Base-by-base conservation (phyloP, 2,797 vertebrate species). In the Podarcis lilfordi region DNA sequence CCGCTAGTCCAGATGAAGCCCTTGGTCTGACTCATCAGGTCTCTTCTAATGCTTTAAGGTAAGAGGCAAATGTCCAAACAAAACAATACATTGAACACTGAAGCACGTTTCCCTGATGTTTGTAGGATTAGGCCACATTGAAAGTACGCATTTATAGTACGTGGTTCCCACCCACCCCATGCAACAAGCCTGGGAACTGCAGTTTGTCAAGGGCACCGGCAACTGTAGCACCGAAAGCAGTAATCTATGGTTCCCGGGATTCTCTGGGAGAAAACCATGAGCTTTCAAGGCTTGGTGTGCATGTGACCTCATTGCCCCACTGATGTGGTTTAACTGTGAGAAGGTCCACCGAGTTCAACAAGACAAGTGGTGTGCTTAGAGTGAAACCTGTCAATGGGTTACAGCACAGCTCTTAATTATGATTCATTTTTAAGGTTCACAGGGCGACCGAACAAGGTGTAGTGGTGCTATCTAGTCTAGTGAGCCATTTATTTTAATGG, bases 391-490 rank as follows among this genome's bases (percentile, higher is more conserved):
- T 37, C 75, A 86, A 78, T 23, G 21, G 75, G 35, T 9, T 79
- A 23, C 40, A 50, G 50, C 21, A 21, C 13, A 59, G 40, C 9
- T 68, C 75, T 68, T 86, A 86, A 86, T 86, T 86, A 86, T 32
- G 75, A 37, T 68, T 50, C 76, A 32, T 69, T 79, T 78, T 79
- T 86, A 78, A 45, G 75, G 84, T 86, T 79, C 84, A 86, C 43
- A 86, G 84, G 84, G 61, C n/a, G 37, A 86, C 84, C 45, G 68
- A 86, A 86, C 40, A 50, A 68, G 61, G 59, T 32, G 25, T 68
- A 55, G 17, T 64, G 32, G 61, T 79, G 40, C n/a, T 45, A 43
- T 11, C 27, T 55, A 77, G 55, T 77, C 78, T 29, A 35, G 40
- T 69, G 40, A 45, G 5, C 40, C 84, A 85, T 66, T 77, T 37